Conservation (phyloP, 2,113 vertebrate genomes). For the Formicarius rufipectus region DNA sequence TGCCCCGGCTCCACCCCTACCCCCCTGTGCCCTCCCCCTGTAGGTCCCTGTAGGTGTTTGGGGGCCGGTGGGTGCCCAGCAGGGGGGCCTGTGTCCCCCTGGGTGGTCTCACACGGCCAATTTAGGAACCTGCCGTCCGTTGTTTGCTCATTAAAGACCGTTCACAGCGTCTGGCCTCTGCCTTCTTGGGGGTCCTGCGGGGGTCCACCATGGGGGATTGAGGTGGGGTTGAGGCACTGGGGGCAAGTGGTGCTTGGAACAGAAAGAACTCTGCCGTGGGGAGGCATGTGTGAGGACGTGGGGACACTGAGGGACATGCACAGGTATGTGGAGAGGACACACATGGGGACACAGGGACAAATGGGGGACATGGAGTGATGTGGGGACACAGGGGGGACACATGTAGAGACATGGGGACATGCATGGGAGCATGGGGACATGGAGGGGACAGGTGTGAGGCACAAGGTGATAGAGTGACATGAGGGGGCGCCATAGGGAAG, state of each 20-base stretch:
- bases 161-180: not conserved
- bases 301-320: not conserved
- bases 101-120: not conserved
- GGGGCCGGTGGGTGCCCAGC: too few species aligned
- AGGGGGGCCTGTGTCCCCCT: not conserved
- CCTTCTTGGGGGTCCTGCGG: not conserved
- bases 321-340: not conserved
- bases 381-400: not conserved
- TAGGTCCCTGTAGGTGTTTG: too few species aligned
- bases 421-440: not conserved
- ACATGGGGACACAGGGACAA: not conserved
- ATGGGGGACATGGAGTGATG: not conserved
- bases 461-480: not conserved
- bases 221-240: not conserved
- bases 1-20: not conserved
- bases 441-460: not conserved
- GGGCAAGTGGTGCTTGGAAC: not conserved
- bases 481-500: not conserved
- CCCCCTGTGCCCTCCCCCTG: not conserved
- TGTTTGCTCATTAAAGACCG: slow-evolving; percentile 48
- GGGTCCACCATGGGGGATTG: not conserved
- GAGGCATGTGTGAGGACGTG: not conserved
- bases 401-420: not conserved
- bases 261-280: not conserved
- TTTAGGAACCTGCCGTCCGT: not conserved